Evolutionary conservation across 23 tunicate genomes (phyloP), one percentile per base, ranked within the genome.

Genomic region (Clavelina lepadiformis): DNA sequence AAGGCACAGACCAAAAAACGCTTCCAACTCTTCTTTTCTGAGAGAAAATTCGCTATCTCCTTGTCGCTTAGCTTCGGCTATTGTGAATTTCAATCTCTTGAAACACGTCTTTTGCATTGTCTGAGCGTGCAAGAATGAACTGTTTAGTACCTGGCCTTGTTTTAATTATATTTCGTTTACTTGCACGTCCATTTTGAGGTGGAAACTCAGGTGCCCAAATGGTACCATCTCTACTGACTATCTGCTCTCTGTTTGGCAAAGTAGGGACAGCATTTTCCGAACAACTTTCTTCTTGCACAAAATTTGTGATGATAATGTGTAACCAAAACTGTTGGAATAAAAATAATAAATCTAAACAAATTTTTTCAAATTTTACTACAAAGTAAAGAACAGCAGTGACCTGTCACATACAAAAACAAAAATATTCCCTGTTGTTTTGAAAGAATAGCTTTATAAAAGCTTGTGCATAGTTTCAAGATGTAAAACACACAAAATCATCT

Each of bases 61-160:
- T 27, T 8, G 59, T 53, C 18, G 59, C 59, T 53, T 24, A 53
- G 59, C 59, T 53, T 53, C 59, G 59, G 59, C 59, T n/a, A 53
- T 53, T 27, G 21, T 53, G 22, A 53, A 53, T n/a, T 53, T 27
- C 59, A 53, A 53, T n/a, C 59, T 11, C 59, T 53, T n/a, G 21
- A 53, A 53, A n/a, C 59, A 53, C 22, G 22, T 53, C 59, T 53
- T 53, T 53, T n/a, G 59, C 59, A 53, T 53, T n/a, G 21, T 53
- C 59, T 53, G 23, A 24, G 23, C 59, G 59, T 53, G 59, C 59
- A 53, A 53, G 21, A 53, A 53, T 53, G 23, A 53, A 53, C 15
- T 53, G 59, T 53, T 53, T 11, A 53, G 59, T 53, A 53, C 59
- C 22, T n/a, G 20, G 21, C 20, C 59, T 53, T 53, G 59, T 53